These are phyloP conservation scores for Fabriciana adippe DNA, from an alignment of 2,888 invertebrate species.

Conservation along the genomic window DNA sequence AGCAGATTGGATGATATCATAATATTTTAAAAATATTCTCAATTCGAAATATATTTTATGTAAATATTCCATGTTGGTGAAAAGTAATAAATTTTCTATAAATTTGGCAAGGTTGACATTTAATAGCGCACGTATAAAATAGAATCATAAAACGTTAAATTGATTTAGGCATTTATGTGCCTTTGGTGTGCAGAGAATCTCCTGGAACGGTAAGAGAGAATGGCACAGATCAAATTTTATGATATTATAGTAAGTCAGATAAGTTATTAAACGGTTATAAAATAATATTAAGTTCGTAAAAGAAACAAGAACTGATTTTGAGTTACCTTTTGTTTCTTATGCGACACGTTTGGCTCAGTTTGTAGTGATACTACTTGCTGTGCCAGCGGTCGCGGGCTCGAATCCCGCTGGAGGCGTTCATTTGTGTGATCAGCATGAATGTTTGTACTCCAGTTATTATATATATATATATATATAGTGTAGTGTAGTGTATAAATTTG, in stretches of 20 bases:
- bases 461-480: too few relatives aligned
- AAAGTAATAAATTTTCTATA: constrained; percentile 34
- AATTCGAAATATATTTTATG: constrained; percentile 4
- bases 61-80: constrained; percentile 22
- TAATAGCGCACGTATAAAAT: constrained; percentile 37
- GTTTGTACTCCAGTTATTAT: too few relatives aligned
- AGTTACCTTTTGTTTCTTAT: too few relatives aligned
- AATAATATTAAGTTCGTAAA: not conserved
- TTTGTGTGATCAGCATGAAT: too few relatives aligned
- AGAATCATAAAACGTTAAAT: constrained; percentile 38
- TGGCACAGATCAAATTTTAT: constrained; percentile 23
- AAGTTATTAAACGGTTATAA: constrained; percentile 3
- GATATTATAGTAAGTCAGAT: constrained; percentile 10
- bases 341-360: too few relatives aligned
- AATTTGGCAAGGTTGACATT: constrained; percentile 34
- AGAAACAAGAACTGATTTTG: not conserved
- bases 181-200: constrained; percentile 26
- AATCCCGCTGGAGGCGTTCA: too few relatives aligned
- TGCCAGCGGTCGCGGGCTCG: too few relatives aligned
- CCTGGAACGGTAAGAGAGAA: constrained; percentile 21
- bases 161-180: constrained; percentile 38
- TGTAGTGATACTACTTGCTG: too few relatives aligned
- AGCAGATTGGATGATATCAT: not conserved
- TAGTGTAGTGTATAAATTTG: too few relatives aligned
- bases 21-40: not conserved